These are phyloP conservation scores for Lagothrix lagotricha DNA, from an alignment of 2,797 vertebrate genomes.

Conservation along the genomic window DNA sequence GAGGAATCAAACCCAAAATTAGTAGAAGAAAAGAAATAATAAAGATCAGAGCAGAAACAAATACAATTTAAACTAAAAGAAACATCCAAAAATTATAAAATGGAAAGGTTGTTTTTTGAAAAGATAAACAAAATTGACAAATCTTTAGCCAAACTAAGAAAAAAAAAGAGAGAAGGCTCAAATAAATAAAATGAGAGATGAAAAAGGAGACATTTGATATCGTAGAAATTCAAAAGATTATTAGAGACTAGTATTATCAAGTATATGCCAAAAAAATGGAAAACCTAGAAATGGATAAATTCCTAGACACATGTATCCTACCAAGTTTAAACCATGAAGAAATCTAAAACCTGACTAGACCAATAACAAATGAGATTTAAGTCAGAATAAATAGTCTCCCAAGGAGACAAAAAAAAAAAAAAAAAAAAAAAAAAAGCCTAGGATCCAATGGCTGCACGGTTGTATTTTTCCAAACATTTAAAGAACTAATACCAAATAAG, in stretches of 20 bases:
- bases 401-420: not conserved
- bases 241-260: not conserved
- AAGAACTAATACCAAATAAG: not conserved
- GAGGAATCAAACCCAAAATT: not conserved
- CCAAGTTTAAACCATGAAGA: not conserved
- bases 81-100: not conserved
- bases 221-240: not conserved
- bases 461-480: not conserved
- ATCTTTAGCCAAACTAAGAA: not conserved
- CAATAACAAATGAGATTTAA: not conserved
- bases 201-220: not conserved
- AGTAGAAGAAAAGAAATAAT: not conserved
- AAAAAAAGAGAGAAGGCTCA: not conserved
- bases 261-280: not conserved
- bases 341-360: not conserved
- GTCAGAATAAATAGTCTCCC: not conserved
- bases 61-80: not conserved
- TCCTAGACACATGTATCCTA: not conserved
- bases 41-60: not conserved
- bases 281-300: not conserved
- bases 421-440: not conserved
- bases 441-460: too few relatives aligned
- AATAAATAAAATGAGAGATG: not conserved
- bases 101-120: not conserved
- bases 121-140: not conserved